These are phyloP conservation scores for Poeciliopsis turrubarensis DNA, from an alignment of 2,113 vertebrate genomes.

Conservation along the genomic window DNA sequence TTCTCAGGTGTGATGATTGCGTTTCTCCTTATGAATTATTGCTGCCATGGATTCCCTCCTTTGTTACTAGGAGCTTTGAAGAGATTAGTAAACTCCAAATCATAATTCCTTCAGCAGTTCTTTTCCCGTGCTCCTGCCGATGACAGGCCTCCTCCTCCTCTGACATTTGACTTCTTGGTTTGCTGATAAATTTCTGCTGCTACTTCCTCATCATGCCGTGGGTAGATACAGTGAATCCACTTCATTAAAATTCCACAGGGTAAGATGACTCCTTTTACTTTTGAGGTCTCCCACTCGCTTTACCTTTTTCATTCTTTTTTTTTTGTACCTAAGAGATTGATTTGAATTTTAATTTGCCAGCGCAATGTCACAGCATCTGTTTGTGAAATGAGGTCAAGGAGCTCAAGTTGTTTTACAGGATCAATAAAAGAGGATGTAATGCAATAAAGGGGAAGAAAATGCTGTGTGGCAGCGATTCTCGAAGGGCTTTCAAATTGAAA, in stretches of 20 bases:
- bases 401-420: conserved; percentile 54
- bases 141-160: not conserved
- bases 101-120: not conserved
- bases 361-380: not conserved
- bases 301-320: not conserved
- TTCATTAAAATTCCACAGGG: conserved; percentile 57
- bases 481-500: conserved; percentile 10
- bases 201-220: not conserved
- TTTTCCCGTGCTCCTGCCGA: not conserved
- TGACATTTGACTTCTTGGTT: not conserved
- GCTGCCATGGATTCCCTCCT: not conserved
- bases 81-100: not conserved
- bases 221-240: conserved; percentile 34
- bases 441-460: conserved; percentile 34
- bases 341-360: not conserved
- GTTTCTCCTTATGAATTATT: not conserved
- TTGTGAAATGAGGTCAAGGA: conserved; percentile 57
- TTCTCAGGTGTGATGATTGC: not conserved
- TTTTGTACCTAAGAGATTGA: not conserved
- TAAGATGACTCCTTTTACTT: not conserved
- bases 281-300: not conserved
- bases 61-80: not conserved
- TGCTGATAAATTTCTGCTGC: conserved; percentile 4
- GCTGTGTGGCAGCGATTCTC: not conserved
- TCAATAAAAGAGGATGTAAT: conserved; percentile 47